Base-by-base conservation (phyloP, 2,888 invertebrate genomes). In the Arge pagana region DNA sequence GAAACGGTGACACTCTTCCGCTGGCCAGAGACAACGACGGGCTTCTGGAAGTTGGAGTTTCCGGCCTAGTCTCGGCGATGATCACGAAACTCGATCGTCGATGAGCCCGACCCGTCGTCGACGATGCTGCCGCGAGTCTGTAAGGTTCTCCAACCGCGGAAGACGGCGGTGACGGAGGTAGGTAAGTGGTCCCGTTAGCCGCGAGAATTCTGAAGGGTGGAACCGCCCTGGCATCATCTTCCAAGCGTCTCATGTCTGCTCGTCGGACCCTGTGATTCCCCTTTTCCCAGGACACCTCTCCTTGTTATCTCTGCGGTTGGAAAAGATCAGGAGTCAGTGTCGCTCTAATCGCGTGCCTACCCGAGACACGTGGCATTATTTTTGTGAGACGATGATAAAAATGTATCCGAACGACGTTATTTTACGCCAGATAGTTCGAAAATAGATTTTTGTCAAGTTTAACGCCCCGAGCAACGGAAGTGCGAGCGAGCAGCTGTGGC, bases 11-110 rank as follows among this genome's bases (percentile, higher is more conserved):
- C 39, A 82, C 79, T 52, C 82, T 78, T 3, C 81, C 83, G 1
- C 77, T 65, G 49, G 74, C 61, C 0, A 80, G 79, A 57, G 78
- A 78, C 10, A 74, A 71, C 56, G 78, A 78, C 21, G 75, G 71
- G n/a, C 81, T 79, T 4, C 81, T 77, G 10, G 83, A 82, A 52
- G 58, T 62, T 24, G 72, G 67, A 11, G 79, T 76, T 35, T 76
- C 73, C 3, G 83, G 80, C 3, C 81, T 76, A 42, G 78, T 70
- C 58, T 86, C 85, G 10, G 84, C 80, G 52, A 88, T 79, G 59
- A 88, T 87, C 55, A 87, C 86, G 71, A 88, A 88, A 3, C 87
- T 85, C 5, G 85, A 81, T 69, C 85, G 85, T 51, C 83, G 81
- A 65, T 86, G 86, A 52, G 83, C 78, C 54, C 85, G 82, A 16